Evolutionary conservation across 1,140 invertebrate species (phyloP), one percentile per base, ranked within the genome.

Genomic region (Chironomus striatipennis): DNA sequence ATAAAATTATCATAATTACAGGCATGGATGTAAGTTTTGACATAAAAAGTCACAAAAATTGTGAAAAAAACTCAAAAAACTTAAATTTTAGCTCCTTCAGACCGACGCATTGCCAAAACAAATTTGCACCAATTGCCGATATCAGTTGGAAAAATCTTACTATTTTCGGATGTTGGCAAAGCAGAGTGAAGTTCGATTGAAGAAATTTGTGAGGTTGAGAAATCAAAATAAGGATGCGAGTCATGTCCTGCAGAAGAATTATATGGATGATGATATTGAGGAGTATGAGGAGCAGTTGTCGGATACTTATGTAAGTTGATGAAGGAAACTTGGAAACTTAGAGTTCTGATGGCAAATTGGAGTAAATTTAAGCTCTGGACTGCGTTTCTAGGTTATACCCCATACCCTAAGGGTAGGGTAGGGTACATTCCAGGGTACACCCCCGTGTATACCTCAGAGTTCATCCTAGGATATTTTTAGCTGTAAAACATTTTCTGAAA

Each of bases 221-320:
- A 70, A 70, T 70, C 65, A 70, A 70, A 21, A 21, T 8, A 70
- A 70, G 18, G 47, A 57, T 5, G 17, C 17, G 20, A 70, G 7
- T 21, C 17, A 21, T 20, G 18, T 70, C 18, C 18, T 70, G 20
- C 9, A 9, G 17, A 70, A 7, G 10, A 17, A 70, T 21, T 70
- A 20, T 20, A 70, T 20, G 10, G 65, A 70, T 70, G 65, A 70
- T 70, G 65, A 70, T 21, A 20, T 70, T 18, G 65, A 70, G 65
- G 65, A 70, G 7, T 70, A 70, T 70, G 65, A 18, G n/a, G 65
- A 70, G 18, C 17, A 20, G n/a, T 18, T 70, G 17, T 6, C 18
- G 10, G 65, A 70, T 8, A 18, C 65, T 70, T 70, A 70, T 70
- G 17, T 57, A 1, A 57, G 47, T 57, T 57, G 43, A 47, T 47